phyloP scores from a whole-genome alignment of 2,797 vertebrate genomes.

The Alosa sapidissima region DNA sequence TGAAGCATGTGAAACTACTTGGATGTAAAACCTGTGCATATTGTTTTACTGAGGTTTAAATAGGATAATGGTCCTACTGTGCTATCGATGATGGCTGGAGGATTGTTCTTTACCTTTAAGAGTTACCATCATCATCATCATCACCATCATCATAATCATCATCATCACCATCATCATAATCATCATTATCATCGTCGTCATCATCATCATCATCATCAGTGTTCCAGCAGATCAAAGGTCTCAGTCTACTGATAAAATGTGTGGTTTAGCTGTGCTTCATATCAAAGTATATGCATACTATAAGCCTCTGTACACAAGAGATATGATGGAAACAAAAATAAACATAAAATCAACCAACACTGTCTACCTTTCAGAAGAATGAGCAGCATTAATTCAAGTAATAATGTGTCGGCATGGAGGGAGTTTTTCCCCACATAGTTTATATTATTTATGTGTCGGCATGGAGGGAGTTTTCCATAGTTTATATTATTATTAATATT shows the following conservation, averaged over 20 bases:
- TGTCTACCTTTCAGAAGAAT: not conserved
- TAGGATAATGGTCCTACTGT: slow-evolving; percentile 49
- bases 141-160: not conserved
- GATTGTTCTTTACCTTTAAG: slow-evolving; percentile 52
- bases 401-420: too few species aligned
- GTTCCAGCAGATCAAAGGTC: not conserved
- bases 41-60: slow-evolving; percentile 29
- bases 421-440: too few species aligned
- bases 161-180: not conserved
- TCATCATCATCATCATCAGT: not conserved
- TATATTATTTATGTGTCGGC: too few species aligned
- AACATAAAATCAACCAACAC: not conserved
- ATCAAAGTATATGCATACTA: not conserved
- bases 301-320: not conserved
- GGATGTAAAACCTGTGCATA: not conserved
- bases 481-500: too few species aligned
- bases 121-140: too few species aligned
- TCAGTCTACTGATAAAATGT: not conserved
- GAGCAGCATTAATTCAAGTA: not conserved
- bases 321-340: not conserved
- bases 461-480: too few species aligned
- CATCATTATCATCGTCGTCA: not conserved
- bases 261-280: not conserved
- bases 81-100: slow-evolving; percentile 48
- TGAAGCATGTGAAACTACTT: slow-evolving; percentile 21